Evolutionary conservation across 2,113 vertebrate species (phyloP).

Genomic region (Balaeniceps rex): DNA sequence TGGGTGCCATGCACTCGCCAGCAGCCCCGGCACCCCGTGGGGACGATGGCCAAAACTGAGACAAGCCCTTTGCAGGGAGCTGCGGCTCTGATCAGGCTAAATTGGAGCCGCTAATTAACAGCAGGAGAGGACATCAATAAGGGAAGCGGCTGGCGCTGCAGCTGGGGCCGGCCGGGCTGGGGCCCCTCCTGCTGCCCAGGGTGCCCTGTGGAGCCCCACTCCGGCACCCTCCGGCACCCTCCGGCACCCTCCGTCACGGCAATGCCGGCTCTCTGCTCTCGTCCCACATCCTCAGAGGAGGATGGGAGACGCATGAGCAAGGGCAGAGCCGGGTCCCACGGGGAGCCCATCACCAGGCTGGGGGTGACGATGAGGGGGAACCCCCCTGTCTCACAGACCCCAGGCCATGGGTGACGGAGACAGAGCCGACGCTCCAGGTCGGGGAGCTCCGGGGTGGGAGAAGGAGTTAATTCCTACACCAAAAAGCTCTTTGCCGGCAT

Average conservation of each 20-base stretch:
- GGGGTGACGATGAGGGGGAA: neutral
- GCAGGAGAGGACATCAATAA: neutral
- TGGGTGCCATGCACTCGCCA: neutral
- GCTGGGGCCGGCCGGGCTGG: neutral
- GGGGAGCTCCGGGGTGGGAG: neutral
- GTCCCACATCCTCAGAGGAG: neutral
- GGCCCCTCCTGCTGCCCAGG: neutral
- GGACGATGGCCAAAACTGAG: neutral
- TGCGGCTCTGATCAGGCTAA: neutral
- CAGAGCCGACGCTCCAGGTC: fast-evolving
- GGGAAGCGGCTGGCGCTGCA: neutral
- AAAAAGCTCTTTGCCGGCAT: conserved; percentile 53
- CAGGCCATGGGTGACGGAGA: neutral
- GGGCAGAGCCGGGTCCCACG: fast-evolving
- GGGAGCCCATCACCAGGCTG: neutral
- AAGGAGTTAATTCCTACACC: conserved; percentile 27
- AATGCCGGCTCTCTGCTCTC: fast-evolving
- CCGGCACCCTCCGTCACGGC: neutral
- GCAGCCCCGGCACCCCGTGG: neutral
- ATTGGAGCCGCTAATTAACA: neutral
- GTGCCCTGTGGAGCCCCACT: neutral
- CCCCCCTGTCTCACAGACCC: neutral
- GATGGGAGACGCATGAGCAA: fast-evolving
- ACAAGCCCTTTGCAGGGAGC: neutral
- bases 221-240: neutral